These are phyloP conservation scores for Venturia canescens DNA, from an alignment of 1,140 invertebrate species.

Conservation along the genomic window DNA sequence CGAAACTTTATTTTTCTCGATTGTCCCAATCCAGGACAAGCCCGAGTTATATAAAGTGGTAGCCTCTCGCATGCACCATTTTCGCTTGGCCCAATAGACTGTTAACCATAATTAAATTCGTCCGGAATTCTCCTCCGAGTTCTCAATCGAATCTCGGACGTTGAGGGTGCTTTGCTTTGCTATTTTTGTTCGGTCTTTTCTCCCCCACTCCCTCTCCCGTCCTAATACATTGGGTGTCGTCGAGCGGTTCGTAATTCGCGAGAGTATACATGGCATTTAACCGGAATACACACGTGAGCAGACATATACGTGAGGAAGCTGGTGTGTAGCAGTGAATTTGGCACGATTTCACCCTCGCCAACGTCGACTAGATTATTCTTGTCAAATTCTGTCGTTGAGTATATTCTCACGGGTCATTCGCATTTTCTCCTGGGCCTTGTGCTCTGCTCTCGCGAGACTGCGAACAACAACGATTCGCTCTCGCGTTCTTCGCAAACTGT, in stretches of 20 bases:
- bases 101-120: constrained; percentile 45
- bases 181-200: constrained; percentile 23
- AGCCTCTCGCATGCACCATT: neutral
- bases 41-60: neutral
- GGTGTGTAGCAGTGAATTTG: constrained; percentile 41
- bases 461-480: neutral
- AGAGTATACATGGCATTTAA: constrained; percentile 51
- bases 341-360: constrained; percentile 36
- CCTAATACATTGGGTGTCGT: constrained; percentile 20
- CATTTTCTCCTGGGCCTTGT: neutral
- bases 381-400: constrained; percentile 24
- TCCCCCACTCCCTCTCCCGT: constrained; percentile 36
- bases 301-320: neutral
- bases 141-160: constrained; percentile 43
- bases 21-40: constrained; percentile 29
- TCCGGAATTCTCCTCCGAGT: neutral
- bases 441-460: neutral
- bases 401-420: constrained; percentile 1
- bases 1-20: neutral
- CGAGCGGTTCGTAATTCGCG: neutral
- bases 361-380: constrained; percentile 37
- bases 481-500: neutral
- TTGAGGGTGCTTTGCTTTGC: constrained; percentile 11
- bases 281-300: constrained; percentile 52
- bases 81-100: neutral